Base-by-base conservation (phyloP, 1,140 invertebrate genomes). In the Tetraneura akinire region DNA sequence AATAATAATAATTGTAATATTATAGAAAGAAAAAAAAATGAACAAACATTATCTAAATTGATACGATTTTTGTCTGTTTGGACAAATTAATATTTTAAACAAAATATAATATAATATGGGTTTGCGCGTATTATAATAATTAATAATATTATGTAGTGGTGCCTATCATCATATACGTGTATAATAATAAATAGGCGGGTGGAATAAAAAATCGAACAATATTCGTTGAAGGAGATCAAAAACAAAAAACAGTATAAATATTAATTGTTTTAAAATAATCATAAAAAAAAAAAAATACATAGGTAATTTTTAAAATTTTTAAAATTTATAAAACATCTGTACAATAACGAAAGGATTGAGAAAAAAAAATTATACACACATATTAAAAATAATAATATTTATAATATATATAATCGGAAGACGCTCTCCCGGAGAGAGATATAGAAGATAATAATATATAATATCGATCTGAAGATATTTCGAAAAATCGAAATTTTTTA, bases 211-310 rank as follows among this genome's bases (percentile, higher is more conserved):
- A 45, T 37, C 74, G 55, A 78, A 78, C 74, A 78, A 78, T 78
- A 78, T 57, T 78, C 55, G 74, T n/a, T 60, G 55, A 78, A 78
- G 55, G 74, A 78, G 74, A 78, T 78, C 74, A 78, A 78, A 78
- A 76, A 57, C 32, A 37, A 42, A 57, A 78, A 62, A 78, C 74
- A 78, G 55, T 78, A 78, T 78, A 78, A 78, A 78, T 78, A 78
- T 78, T 78, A 78, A 78, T 78, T 60, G 55, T 78, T 78, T 71
- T 26, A 47, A 60, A 76, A n/a, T n/a, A n/a, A n/a, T n/a, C n/a
- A n/a, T n/a, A n/a, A n/a, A n/a, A 76, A 76, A 78, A 74, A 74
- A 78, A 78, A 78, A 78, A 78, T 62, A 78, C 53, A 62, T 78
- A 37, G n/a, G n/a, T n/a, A 42, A 60, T 76, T 76, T 76, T 76